Conservation (phyloP, 2,113 vertebrate species). For the Hippocampus guttulatus region DNA sequence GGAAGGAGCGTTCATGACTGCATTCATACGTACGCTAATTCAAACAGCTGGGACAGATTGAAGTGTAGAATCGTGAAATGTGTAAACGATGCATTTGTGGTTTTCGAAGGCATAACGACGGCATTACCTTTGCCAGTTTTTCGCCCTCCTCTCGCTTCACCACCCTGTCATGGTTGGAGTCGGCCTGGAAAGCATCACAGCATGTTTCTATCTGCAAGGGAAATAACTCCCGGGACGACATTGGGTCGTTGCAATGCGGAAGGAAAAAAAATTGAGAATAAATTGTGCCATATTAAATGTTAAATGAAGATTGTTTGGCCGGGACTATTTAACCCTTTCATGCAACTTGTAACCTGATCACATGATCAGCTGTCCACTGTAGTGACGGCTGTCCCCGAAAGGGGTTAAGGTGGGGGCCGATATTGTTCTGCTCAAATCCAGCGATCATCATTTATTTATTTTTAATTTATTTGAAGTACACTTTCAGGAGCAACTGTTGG, state of each 20-base stretch:
- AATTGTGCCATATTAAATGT: background rate
- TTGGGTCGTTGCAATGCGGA: background rate
- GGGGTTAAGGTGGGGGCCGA: no score
- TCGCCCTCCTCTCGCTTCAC: constrained; percentile 92
- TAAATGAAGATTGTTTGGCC: background rate
- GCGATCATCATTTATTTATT: no score
- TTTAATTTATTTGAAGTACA: no score
- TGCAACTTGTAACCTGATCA: no score
- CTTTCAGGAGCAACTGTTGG: background rate
- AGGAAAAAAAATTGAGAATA: no score
- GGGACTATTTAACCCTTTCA: no score
- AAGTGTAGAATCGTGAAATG: background rate
- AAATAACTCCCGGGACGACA: background rate
- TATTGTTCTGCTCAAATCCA: no score
- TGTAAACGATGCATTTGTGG: background rate
- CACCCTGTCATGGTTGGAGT: constrained; percentile 81
- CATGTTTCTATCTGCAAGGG: background rate
- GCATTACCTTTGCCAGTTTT: constrained; percentile 85
- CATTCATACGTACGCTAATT: constrained; percentile 33
- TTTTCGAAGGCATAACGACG: no score
- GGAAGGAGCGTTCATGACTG: constrained; percentile 14
- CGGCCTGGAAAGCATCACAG: constrained; percentile 71
- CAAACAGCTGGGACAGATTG: background rate
- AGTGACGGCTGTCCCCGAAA: no score
- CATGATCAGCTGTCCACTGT: no score